Percentiles rank a stretch among this genome's conserved stretches.
Conservation (phyloP, 2,113 vertebrate genomes). For the Prunella himalayana region DNA sequence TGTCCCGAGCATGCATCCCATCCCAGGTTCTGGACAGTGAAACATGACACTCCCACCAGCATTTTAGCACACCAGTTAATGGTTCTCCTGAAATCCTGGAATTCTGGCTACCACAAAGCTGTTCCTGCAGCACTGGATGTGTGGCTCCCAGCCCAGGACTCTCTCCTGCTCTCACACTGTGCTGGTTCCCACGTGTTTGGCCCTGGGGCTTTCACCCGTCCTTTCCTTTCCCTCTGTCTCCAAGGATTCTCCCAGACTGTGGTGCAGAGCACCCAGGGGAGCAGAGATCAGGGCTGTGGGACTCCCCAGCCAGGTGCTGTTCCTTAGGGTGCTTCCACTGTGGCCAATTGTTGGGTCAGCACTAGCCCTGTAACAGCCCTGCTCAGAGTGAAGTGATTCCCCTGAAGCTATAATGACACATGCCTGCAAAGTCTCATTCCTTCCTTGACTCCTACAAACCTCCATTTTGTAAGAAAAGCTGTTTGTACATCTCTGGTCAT, state of each 20-base stretch:
- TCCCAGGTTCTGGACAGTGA: not conserved
- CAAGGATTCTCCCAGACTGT: not conserved
- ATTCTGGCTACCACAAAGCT: not conserved
- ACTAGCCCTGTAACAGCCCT: not conserved
- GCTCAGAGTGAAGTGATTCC: not conserved
- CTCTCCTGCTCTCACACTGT: rapidly evolving
- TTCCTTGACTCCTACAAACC: not conserved
- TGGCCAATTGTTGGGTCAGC: not conserved
- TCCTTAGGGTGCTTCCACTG: not conserved
- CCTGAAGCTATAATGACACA: not conserved
- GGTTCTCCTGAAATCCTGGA: not conserved
- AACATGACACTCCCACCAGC: rapidly evolving
- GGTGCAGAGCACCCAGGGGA: not conserved
- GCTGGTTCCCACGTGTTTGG: not conserved
- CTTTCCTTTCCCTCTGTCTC: too few relatives aligned
- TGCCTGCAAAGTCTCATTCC: not conserved
- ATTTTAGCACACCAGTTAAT: not conserved
- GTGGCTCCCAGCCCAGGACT: not conserved
- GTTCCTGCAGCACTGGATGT: not conserved
- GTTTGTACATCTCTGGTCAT: not conserved
- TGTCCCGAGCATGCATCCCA: not conserved
- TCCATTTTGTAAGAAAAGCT: not conserved
- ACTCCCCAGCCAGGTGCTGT: not conserved
- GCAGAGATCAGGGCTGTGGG: not conserved
- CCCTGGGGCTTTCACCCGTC: not conserved